Conservation (phyloP, 2,888 invertebrate species). For the Zeuzera pyrina region DNA sequence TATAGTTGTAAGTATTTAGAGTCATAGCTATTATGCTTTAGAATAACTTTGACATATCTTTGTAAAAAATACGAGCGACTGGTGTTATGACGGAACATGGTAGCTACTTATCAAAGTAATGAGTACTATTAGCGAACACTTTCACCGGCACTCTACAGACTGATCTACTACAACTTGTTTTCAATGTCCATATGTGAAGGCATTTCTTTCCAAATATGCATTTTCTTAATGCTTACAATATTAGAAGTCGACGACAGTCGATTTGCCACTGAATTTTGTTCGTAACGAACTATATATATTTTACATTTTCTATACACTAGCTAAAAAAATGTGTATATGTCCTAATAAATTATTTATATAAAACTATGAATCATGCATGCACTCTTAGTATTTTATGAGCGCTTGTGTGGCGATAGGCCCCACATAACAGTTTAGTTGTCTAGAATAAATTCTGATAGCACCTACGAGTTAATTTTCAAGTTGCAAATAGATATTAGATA, state of each 20-base stretch:
- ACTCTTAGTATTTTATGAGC: conserved; percentile 61
- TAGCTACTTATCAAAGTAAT: conserved; percentile 25
- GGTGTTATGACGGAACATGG: conserved; percentile 37
- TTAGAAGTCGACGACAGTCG: conserved; percentile 36
- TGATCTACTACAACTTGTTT: conserved; percentile 30
- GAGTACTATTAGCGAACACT: conserved; percentile 27
- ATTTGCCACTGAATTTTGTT: conserved; percentile 28
- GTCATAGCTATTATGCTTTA: conserved; percentile 71
- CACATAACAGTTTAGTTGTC: conserved; percentile 57
- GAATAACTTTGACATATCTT: conserved; percentile 72
- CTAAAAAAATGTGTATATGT: conserved; percentile 26
- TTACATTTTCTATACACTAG: conserved; percentile 39
- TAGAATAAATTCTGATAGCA: conserved; percentile 67
- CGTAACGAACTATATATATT: conserved; percentile 29
- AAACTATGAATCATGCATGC: conserved; percentile 67
- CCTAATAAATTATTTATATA: conserved; percentile 65
- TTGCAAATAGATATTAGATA: conserved; percentile 64
- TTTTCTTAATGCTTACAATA: conserved; percentile 48
- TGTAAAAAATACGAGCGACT: conserved; percentile 59
- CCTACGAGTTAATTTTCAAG: conserved; percentile 60
- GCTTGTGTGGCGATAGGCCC: conserved; percentile 62
- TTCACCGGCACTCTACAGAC: conserved; percentile 45
- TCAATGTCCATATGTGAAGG: conserved; percentile 25
- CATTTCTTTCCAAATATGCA: conserved; percentile 55
- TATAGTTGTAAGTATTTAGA: conserved; percentile 69